Percentiles rank a stretch among this genome's conserved stretches.
Conservation (phyloP, 2,888 invertebrate genomes). For the Melanophora roralis region DNA sequence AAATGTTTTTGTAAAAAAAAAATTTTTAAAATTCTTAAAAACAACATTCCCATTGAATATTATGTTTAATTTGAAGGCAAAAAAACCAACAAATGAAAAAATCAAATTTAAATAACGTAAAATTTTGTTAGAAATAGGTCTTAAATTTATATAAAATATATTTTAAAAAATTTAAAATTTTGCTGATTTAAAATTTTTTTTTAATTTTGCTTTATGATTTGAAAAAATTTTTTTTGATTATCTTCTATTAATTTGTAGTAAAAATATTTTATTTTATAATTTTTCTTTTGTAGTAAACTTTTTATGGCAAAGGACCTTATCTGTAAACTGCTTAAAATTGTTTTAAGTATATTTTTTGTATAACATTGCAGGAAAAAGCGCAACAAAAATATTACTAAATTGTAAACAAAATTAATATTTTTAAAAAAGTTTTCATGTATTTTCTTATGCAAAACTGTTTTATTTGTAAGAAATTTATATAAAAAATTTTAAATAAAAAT, state of each 20-base stretch:
- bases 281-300: constrained; percentile 5
- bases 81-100: constrained; percentile 5
- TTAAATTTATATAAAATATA: constrained; percentile 39
- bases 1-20: constrained; percentile 58
- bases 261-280: constrained; percentile 10
- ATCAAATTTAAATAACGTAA: constrained; percentile 22
- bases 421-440: constrained; percentile 6
- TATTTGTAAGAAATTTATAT: constrained; percentile 45
- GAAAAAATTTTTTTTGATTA: constrained; percentile 1
- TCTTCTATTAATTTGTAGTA: constrained; percentile 24
- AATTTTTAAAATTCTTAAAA: constrained; percentile 33
- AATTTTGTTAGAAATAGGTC: constrained; percentile 32
- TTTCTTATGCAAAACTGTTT: constrained; percentile 41
- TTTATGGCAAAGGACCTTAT: constrained; percentile 33
- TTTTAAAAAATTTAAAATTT: no score
- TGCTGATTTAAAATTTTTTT: neutral
- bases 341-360: constrained; percentile 5
- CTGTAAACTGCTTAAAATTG: constrained; percentile 5
- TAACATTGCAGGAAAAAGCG: neutral
- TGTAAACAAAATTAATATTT: constrained; percentile 1
- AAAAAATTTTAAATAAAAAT: constrained; percentile 54
- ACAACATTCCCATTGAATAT: constrained; percentile 67
- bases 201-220: neutral
- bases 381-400: neutral
- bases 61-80: constrained; percentile 53